Evolutionary conservation across 2,113 vertebrate species (phyloP).

Genomic region (Leptobrachium leishanense): DNA sequence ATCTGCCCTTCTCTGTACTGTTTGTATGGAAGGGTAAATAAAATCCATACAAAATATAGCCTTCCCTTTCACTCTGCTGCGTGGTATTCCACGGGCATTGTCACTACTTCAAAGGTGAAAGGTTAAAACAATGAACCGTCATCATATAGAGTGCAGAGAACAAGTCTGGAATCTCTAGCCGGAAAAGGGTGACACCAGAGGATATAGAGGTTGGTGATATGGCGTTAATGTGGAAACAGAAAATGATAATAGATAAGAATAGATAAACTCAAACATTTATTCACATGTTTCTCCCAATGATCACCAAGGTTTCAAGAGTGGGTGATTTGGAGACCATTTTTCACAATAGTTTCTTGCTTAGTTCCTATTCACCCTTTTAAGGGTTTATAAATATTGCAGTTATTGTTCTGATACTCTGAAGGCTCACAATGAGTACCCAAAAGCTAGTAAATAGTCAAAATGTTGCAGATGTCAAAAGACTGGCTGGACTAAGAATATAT

Average conservation of each 20-base stretch:
- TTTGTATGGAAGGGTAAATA: conserved; percentile 24
- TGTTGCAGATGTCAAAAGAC: too few relatives aligned
- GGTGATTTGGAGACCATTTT: too few relatives aligned
- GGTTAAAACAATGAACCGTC: conserved; percentile 39
- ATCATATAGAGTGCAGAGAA: conserved; percentile 20
- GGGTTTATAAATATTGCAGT: too few relatives aligned
- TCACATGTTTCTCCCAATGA: not conserved
- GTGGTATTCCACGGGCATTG: conserved; percentile 21
- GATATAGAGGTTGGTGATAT: not conserved
- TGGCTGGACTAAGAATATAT: too few relatives aligned
- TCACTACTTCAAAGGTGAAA: conserved; percentile 18
- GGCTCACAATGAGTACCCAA: too few relatives aligned
- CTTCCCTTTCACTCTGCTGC: not conserved
- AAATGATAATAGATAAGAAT: not conserved
- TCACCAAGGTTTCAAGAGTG: not conserved
- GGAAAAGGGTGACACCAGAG: conserved; percentile 18
- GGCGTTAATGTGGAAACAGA: not conserved
- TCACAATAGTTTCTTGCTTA: too few relatives aligned
- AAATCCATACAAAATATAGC: conserved; percentile 25
- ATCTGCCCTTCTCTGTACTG: conserved; percentile 9
- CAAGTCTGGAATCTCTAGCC: not conserved
- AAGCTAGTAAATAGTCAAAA: too few relatives aligned
- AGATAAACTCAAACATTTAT: not conserved
- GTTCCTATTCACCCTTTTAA: too few relatives aligned
- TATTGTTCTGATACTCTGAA: too few relatives aligned